Evolutionary conservation across 2,888 invertebrate species (phyloP).

Genomic region (Pterostichus madidus): DNA sequence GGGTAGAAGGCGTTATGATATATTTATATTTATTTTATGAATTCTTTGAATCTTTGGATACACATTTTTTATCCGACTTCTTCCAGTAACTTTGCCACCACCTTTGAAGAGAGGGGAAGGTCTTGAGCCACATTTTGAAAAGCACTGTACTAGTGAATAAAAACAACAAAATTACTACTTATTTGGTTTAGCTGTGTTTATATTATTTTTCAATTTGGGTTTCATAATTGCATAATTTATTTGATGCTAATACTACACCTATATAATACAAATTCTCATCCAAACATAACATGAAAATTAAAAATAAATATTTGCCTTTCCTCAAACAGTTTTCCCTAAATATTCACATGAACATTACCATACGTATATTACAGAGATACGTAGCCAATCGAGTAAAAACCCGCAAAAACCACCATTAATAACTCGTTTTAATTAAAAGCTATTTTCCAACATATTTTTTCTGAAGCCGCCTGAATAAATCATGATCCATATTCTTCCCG

Average conservation of each 20-base stretch:
- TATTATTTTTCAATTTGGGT: not conserved
- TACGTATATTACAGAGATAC: not conserved
- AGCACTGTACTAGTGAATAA: too few species aligned
- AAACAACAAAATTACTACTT: too few species aligned
- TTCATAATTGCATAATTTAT: not conserved
- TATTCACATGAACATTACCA: not conserved
- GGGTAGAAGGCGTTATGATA: too few species aligned
- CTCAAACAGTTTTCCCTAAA: not conserved
- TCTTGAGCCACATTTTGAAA: too few species aligned
- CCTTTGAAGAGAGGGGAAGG: too few species aligned
- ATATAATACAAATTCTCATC: not conserved
- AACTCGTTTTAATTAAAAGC: conserved; percentile 43
- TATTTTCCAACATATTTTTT: conserved; percentile 9
- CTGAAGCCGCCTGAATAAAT: conserved; percentile 44
- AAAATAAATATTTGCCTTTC: not conserved
- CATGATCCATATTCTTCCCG: conserved; percentile 50
- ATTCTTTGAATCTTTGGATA: too few species aligned
- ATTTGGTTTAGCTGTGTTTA: too few species aligned
- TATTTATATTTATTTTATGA: too few species aligned
- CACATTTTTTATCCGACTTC: too few species aligned
- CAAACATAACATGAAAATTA: not conserved
- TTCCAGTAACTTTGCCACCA: too few species aligned
- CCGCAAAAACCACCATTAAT: conserved; percentile 39
- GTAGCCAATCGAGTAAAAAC: not conserved
- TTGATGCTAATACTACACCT: not conserved